These are phyloP conservation scores for Halcyon malimbica DNA, from an alignment of 2,113 vertebrate species.

Conservation along the genomic window DNA sequence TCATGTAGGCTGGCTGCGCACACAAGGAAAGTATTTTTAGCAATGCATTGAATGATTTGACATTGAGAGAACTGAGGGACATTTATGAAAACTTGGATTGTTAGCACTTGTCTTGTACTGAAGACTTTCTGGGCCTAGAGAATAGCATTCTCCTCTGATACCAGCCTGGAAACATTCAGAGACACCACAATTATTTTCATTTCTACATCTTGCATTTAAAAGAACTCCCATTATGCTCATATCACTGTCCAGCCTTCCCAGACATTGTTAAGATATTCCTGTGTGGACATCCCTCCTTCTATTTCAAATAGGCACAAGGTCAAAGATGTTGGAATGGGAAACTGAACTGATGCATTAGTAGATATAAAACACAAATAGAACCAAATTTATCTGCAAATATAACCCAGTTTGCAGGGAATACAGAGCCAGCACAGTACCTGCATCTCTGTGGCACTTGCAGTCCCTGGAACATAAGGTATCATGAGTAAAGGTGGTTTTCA, in stretches of 20 bases:
- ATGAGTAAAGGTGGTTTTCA: neutral
- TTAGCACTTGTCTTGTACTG: neutral
- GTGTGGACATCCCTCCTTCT: neutral
- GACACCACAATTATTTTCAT: neutral
- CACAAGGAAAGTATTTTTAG: slow-evolving; percentile 53
- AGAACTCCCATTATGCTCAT: neutral
- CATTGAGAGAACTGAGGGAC: slow-evolving; percentile 50
- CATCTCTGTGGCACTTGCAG: neutral
- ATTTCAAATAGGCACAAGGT: neutral
- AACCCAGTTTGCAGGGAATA: neutral
- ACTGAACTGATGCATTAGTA: neutral
- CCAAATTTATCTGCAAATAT: neutral
- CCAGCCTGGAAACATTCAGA: neutral
- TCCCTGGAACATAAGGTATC: accelerated
- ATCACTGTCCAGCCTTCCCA: neutral
- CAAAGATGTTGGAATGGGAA: neutral
- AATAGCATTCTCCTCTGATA: neutral
- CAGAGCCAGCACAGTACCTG: neutral
- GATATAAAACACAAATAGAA: neutral
- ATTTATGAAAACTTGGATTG: neutral
- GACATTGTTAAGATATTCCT: neutral
- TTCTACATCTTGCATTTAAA: neutral
- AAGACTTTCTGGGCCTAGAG: neutral
- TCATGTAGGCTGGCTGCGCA: slow-evolving; percentile 18
- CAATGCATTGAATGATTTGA: neutral